Conservation (phyloP, 2,888 invertebrate species). For the Xestia ashworthii region DNA sequence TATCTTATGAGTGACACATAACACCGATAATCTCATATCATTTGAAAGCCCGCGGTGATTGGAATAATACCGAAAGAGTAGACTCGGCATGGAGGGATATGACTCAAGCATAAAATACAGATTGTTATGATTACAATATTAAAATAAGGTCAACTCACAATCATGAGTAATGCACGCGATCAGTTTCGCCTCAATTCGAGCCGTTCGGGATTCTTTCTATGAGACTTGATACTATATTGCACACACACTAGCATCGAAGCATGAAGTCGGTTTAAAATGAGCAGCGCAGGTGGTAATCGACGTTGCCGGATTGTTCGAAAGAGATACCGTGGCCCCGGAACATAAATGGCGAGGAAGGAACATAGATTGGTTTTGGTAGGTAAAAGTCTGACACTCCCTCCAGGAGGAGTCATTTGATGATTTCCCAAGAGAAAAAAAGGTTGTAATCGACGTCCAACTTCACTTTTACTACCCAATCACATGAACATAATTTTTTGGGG, state of each 20-base stretch:
- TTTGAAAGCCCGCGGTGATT: not conserved
- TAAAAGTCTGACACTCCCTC: too few relatives aligned
- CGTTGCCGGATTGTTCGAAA: too few relatives aligned
- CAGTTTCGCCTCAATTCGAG: not conserved
- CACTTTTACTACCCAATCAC: not conserved
- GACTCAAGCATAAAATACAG: not conserved
- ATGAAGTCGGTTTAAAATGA: not conserved
- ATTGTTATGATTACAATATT: not conserved
- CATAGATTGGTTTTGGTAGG: too few relatives aligned
- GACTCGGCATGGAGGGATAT: not conserved
- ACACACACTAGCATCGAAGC: not conserved
- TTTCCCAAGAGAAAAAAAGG: not conserved
- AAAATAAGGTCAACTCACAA: not conserved
- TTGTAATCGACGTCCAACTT: not conserved
- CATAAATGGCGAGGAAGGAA: too few relatives aligned
- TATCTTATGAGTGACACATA: not conserved
- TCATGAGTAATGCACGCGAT: not conserved
- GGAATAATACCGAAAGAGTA: constrained; percentile 10
- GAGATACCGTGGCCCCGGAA: too few relatives aligned
- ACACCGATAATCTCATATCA: not conserved
- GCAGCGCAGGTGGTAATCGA: not conserved
- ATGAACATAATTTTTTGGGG: not conserved
- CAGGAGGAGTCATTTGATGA: too few relatives aligned
- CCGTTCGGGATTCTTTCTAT: not conserved
- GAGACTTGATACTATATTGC: not conserved